A percentile compares a stretch with the other conserved stretches of the same genome.
phyloP scores from a whole-genome alignment of 1,140 invertebrate genomes.

The Aleiodes sp. region DNA sequence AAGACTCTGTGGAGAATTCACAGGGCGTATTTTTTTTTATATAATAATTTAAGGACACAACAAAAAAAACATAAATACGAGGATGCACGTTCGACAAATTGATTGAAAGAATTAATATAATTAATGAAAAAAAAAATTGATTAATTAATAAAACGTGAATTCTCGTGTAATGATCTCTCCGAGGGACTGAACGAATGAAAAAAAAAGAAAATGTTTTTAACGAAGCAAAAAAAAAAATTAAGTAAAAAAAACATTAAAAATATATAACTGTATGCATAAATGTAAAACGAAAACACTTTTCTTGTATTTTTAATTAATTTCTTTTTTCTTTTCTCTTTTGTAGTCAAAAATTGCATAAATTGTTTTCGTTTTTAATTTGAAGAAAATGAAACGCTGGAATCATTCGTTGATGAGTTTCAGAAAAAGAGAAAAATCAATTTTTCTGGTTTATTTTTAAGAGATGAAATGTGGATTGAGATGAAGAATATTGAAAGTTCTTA shows the following conservation, averaged over 20 bases:
- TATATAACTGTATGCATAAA: not conserved
- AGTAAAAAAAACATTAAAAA: conserved; percentile 14
- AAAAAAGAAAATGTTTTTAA: conserved; percentile 24
- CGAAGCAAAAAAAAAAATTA: conserved; percentile 15
- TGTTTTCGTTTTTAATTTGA: not conserved
- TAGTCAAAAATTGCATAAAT: conserved; percentile 21
- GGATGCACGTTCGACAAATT: not conserved
- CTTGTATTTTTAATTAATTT: conserved; percentile 26
- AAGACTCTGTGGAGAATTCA: conserved; percentile 55
- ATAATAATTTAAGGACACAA: conserved; percentile 50
- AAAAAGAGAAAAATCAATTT: not conserved
- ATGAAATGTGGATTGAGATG: not conserved
- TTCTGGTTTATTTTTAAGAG: not conserved
- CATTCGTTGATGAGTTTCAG: not conserved
- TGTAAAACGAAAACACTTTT: conserved; percentile 16
- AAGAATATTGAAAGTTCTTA: not conserved
- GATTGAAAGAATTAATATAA: not conserved
- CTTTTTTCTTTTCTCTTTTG: conserved; percentile 24
- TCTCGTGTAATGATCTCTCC: conserved; percentile 39
- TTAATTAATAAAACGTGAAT: conserved; percentile 16
- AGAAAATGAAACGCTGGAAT: not conserved
- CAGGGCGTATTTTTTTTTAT: conserved; percentile 50
- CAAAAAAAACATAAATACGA: conserved; percentile 34
- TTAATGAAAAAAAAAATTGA: not conserved
- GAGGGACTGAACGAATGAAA: conserved; percentile 36